Conservation (phyloP, 2,113 vertebrate genomes). For the Tragelaphus scriptus region DNA sequence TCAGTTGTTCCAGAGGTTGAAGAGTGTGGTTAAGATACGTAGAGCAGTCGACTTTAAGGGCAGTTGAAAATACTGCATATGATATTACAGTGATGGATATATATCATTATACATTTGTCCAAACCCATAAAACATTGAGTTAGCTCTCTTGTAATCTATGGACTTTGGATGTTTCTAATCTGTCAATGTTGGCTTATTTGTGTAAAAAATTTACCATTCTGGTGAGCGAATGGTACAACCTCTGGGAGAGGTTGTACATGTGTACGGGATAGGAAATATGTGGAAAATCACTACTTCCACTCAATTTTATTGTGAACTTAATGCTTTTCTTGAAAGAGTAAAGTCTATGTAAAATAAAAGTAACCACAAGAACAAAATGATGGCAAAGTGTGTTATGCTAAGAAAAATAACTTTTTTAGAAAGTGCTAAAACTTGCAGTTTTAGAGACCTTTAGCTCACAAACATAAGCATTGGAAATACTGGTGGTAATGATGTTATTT, state of each 20-base stretch:
- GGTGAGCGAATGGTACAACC: background rate
- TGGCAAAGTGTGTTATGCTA: background rate
- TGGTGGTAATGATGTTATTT: background rate
- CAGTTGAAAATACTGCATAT: background rate
- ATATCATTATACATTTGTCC: background rate
- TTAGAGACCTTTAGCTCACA: background rate
- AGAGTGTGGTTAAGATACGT: background rate
- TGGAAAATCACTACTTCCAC: background rate
- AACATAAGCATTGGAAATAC: background rate
- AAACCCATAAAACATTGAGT: background rate
- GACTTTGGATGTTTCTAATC: background rate
- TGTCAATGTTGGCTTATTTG: background rate
- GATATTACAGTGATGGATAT: background rate
- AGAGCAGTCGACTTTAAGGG: background rate
- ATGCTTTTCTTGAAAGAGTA: background rate
- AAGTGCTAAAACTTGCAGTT: background rate
- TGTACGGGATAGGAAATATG: background rate
- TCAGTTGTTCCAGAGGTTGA: background rate
- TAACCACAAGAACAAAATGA: background rate
- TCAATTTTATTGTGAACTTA: background rate
- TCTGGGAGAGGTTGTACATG: background rate
- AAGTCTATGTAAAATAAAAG: background rate
- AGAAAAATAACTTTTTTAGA: background rate
- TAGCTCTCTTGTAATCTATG: background rate
- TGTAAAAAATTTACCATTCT: background rate